Base-by-base conservation (phyloP, 2,113 vertebrate species). In the Lepus timidus region DNA sequence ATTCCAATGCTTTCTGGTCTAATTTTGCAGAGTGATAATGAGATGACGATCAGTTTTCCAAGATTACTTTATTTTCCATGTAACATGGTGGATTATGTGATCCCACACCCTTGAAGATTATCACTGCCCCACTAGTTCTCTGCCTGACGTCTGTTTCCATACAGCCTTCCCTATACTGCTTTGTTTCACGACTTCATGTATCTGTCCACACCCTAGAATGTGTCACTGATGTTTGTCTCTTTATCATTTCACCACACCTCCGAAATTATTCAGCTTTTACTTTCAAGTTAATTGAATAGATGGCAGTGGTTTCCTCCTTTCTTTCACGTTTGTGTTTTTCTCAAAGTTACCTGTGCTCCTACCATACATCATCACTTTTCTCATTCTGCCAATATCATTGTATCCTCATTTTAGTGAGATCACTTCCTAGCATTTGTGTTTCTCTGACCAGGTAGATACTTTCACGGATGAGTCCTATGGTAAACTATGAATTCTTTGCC, bases 261-360 rank as follows among this genome's bases (percentile, higher is more conserved):
- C 78, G 80, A 94, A 81, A 79, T 76, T 33, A 82, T 51, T 33
- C 22, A 68, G 74, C 23, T 88, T 80, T 88, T 84, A 85, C 80
- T 95, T 79, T 68, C 65, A 91, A 67, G 51, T 61, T 52, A 88
- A 62, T 31, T 85, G 44, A 83, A 93, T 22, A 90, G 39, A 68
- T 29, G 67, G 20, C 17, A 4, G 19, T 27, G n/a, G 31, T 75
- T 61, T 79, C 67, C n/a, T 23, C 79, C 64, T 27, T 90, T 33
- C 7, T 68, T 58, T 83, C 31, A 61, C 20, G n/a, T 80, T 65
- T 20, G 17, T 70, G 31, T 88, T 96, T 87, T 73, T 58, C 65
- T 58, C 55, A 79, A 71, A 67, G 61, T 64, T 64, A 64, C 33
- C 27, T 9, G 9, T 2, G 25, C 9, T 68, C 39, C 33, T 81